Evolutionary conservation across 2,888 invertebrate genomes (phyloP).

Genomic region (Oscheius sp.): DNA sequence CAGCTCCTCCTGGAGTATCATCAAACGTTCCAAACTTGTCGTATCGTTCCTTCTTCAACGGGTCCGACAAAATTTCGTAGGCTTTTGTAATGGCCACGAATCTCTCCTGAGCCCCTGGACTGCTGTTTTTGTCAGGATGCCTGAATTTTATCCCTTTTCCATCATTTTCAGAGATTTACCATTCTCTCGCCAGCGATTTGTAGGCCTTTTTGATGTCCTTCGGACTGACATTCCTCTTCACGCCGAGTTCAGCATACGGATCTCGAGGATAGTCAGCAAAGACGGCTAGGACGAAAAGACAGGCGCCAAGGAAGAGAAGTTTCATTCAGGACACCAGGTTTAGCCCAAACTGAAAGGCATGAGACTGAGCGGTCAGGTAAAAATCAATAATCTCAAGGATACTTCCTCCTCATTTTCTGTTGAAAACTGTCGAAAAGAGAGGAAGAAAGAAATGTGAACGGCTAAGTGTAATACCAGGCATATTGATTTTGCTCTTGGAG

Average conservation of each 20-base stretch:
- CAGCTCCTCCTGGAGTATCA: conserved; percentile 45
- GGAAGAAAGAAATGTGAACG: neutral
- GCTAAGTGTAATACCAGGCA: conserved; percentile 14
- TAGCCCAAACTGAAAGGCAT: neutral
- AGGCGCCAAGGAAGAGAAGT: conserved; percentile 6
- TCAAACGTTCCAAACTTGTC: conserved; percentile 70
- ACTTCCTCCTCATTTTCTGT: neutral
- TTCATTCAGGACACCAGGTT: conserved; percentile 28
- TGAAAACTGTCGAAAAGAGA: neutral
- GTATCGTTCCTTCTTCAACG: conserved; percentile 61
- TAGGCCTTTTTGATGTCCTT: conserved; percentile 90
- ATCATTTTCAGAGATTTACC: conserved; percentile 77
- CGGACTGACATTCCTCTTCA: conserved; percentile 82
- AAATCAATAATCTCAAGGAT: neutral
- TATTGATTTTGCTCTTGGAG: conserved; percentile 32
- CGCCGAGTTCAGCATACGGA: conserved; percentile 79
- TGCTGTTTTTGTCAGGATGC: conserved; percentile 71
- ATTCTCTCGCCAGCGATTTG: conserved; percentile 89
- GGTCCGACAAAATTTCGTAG: conserved; percentile 67
- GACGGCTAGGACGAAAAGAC: neutral
- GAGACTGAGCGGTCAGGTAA: neutral
- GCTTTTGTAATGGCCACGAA: conserved; percentile 70
- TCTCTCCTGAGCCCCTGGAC: conserved; percentile 62
- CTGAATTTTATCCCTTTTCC: conserved; percentile 42
- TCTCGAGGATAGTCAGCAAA: conserved; percentile 41